phyloP scores from a whole-genome alignment of 2,888 invertebrate species.

The Ectemnius cavifrons region DNA sequence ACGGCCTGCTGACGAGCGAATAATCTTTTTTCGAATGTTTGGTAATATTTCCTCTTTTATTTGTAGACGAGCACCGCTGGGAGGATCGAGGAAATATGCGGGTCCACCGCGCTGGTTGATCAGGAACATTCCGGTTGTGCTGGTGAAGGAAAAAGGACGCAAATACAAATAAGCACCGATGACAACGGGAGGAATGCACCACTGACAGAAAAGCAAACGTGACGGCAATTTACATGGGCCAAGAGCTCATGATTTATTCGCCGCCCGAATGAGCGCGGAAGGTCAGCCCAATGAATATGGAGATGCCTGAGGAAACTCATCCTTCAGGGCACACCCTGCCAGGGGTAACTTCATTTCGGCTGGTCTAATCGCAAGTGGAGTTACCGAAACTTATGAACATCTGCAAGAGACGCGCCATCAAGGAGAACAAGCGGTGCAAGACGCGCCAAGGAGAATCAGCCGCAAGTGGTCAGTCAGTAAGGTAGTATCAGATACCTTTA shows the following conservation, averaged over 20 bases:
- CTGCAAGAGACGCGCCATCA: neutral
- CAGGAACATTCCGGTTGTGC: conserved; percentile 26
- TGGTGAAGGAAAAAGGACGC: conserved; percentile 30
- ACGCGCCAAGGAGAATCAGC: neutral
- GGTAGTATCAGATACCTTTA: conserved; percentile 18
- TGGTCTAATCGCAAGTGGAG: neutral
- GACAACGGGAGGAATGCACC: too few species aligned
- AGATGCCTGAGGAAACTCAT: conserved; percentile 4
- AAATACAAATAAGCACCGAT: neutral
- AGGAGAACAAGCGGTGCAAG: neutral
- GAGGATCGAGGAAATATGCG: conserved; percentile 12
- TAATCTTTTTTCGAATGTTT: conserved; percentile 18
- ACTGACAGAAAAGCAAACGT: neutral
- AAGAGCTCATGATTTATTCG: conserved; percentile 2
- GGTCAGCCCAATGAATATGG: conserved; percentile 6
- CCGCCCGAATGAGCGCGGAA: conserved; percentile 5
- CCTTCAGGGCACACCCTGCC: neutral
- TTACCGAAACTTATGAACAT: conserved; percentile 13
- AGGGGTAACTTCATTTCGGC: conserved; percentile 3
- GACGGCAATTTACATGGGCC: conserved; percentile 6
- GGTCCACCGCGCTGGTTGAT: conserved; percentile 26
- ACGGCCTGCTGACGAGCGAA: neutral
- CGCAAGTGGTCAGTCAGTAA: conserved; percentile 12
- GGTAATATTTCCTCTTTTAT: conserved; percentile 26
- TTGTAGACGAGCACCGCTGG: conserved; percentile 38